phyloP scores from a whole-genome alignment of 2,888 invertebrate species.

The Drosophila meridiana region DNA sequence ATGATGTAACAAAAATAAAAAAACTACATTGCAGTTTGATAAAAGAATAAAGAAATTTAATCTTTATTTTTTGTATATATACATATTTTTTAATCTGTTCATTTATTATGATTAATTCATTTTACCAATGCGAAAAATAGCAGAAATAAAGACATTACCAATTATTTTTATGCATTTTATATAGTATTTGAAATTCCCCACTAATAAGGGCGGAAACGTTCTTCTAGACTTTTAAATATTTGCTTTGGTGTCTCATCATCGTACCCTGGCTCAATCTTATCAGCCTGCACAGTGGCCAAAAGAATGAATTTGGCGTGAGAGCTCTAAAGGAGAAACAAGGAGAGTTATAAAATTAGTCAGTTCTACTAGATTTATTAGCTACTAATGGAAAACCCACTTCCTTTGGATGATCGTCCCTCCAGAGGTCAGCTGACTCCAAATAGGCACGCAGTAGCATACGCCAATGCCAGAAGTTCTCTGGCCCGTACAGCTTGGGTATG shows the following conservation, averaged over 20 bases:
- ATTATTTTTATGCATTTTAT: not conserved
- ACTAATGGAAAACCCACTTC: constrained; percentile 28
- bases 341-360: too few species aligned
- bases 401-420: constrained; percentile 63
- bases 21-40: too few species aligned
- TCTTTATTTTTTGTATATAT: not conserved
- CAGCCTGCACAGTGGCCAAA: constrained; percentile 55
- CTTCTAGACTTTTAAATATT: constrained; percentile 56
- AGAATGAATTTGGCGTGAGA: constrained; percentile 61
- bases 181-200: too few species aligned
- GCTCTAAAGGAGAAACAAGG: constrained; percentile 24
- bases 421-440: constrained; percentile 59
- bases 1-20: too few species aligned
- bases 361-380: rapidly evolving
- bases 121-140: not conserved
- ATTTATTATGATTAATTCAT: not conserved
- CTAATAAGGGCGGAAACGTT: constrained; percentile 59
- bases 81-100: not conserved
- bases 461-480: constrained; percentile 66
- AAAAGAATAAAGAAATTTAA: not conserved
- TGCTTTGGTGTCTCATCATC: constrained; percentile 48
- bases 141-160: too few species aligned
- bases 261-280: constrained; percentile 58
- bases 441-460: constrained; percentile 55
- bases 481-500: constrained; percentile 63